phyloP scores from a whole-genome alignment of 2,888 invertebrate species.

The Formica aserva region DNA sequence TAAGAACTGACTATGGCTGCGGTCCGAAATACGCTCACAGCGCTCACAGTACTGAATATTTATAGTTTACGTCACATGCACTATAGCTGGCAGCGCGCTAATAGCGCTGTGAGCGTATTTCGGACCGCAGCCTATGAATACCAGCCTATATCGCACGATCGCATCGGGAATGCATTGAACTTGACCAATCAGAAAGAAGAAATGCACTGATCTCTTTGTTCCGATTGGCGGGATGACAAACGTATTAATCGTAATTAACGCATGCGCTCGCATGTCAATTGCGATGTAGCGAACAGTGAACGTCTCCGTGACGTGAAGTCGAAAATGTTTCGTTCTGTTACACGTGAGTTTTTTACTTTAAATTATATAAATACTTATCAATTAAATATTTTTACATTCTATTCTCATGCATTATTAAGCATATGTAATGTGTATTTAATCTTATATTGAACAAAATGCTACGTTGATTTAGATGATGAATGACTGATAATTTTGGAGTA shows the following conservation, averaged over 20 bases:
- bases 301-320: conserved; percentile 51
- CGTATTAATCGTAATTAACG: neutral
- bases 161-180: too few relatives aligned
- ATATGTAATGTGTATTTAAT: neutral
- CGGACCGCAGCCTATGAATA: too few relatives aligned
- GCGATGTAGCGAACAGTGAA: conserved; percentile 25
- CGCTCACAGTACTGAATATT: too few relatives aligned
- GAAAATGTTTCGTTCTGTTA: conserved; percentile 81
- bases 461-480: neutral
- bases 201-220: too few relatives aligned
- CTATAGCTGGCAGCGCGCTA: too few relatives aligned
- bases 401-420: neutral
- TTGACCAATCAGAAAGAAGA: too few relatives aligned
- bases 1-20: too few relatives aligned
- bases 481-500: neutral
- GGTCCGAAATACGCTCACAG: too few relatives aligned
- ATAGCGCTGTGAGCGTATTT: too few relatives aligned
- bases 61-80: too few relatives aligned
- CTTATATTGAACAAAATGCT: neutral
- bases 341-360: conserved; percentile 76
- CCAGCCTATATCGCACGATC: too few relatives aligned
- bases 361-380: neutral
- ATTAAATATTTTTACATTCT: neutral
- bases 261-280: conserved; percentile 9
- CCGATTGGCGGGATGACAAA: too few relatives aligned